These are phyloP conservation scores for Coptotermes formosanus DNA, from an alignment of 1,140 invertebrate genomes.

Conservation along the genomic window DNA sequence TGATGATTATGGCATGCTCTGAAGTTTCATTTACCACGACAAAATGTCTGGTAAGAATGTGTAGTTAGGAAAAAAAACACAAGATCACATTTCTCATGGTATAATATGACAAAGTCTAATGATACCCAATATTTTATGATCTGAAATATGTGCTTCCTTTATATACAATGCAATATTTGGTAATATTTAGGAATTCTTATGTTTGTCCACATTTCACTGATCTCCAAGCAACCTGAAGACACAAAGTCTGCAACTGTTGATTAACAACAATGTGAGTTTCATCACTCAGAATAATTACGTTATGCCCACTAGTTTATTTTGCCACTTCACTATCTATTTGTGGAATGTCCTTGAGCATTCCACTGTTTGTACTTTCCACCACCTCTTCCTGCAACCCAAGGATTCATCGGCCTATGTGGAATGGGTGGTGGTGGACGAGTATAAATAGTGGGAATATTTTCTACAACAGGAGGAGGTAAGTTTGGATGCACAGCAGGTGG, in stretches of 20 bases:
- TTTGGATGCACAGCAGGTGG: neutral
- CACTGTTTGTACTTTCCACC: constrained; percentile 10
- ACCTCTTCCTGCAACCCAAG: neutral
- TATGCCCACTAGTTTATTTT: neutral
- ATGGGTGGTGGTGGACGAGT: neutral
- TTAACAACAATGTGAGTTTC: neutral
- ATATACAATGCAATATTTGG: constrained; percentile 10
- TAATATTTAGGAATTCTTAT: neutral
- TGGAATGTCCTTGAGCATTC: constrained; percentile 10
- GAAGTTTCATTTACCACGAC: neutral
- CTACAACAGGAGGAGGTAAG: neutral
- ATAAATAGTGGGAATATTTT: neutral
- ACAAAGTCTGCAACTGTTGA: constrained; percentile 10
- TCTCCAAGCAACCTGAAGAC: neutral
- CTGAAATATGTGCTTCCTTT: neutral
- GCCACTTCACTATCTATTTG: constrained; percentile 15
- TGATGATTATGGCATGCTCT: neutral
- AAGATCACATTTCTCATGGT: neutral
- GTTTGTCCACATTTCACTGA: constrained; percentile 12
- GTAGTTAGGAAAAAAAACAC: neutral
- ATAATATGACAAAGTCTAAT: neutral
- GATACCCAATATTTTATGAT: neutral
- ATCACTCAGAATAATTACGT: neutral
- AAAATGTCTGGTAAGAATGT: neutral
- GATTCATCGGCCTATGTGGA: constrained; percentile 8